Base-by-base conservation (phyloP, 2,113 vertebrate species). In the Taurulus bubalis region DNA sequence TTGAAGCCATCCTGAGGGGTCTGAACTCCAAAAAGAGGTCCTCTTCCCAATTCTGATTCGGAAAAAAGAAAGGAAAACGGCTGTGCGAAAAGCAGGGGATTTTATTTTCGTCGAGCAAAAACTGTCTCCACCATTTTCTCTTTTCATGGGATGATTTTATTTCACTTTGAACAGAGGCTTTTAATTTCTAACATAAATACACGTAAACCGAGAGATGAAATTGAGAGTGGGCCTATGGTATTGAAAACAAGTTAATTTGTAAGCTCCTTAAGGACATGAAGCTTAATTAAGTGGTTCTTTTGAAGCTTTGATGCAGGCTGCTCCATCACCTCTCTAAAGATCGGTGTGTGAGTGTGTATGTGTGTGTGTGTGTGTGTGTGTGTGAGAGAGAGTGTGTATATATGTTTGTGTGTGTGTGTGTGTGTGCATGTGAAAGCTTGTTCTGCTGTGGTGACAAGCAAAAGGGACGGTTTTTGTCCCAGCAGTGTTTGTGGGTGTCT, bases 1-100 rank as follows among this genome's bases (percentile, higher is more conserved):
- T 89, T 87, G 88, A 90, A 92, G 90, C 86, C 89, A 83, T 86
- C 92, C 89, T 85, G 85, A 92, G 93, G 91, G 92, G 83, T 80
- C 77, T 93, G 85, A 91, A 90, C 89, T 87, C 82, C 74, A 86
- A 89, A 90, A 82, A 78, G 40, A 78, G 80, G 71, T 80, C 86
- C 71, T 80, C 71, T 83, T 74, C 60, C 74, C 80, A 85, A 68
- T 86, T 81, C 75, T 24, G 73, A 71, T 74, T 82, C 2, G 1
- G 55, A 45, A 67, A 78, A 70, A 55, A 83, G 74, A 59, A 67
- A 77, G 74, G 63, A 75, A 32, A 85, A 85, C 85, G 71, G 34
- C 76, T 81, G 82, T 70, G 42, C 20, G 16, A 82, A 71, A 74
- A 82, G 62, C 16, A 18, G 22, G 72, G 67, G 22, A 51, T 15